A percentile compares a stretch with the other conserved stretches of the same genome.
phyloP scores from a whole-genome alignment of 2,113 vertebrate genomes.

The Oenanthe melanoleuca region DNA sequence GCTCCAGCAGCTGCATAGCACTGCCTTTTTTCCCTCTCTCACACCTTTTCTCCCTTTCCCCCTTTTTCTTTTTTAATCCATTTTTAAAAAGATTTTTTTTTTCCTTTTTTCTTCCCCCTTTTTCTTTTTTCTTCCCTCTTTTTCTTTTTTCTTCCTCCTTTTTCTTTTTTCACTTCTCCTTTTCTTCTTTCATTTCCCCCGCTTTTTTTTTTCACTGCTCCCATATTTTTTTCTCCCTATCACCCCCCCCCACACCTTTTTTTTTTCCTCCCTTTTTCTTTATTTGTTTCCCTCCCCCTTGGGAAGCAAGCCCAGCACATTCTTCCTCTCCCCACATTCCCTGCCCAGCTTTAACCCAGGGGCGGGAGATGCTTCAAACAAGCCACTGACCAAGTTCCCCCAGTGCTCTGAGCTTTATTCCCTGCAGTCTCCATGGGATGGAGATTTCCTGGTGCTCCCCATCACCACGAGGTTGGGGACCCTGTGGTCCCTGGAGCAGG shows the following conservation, averaged over 20 bases:
- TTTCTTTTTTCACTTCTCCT: not conserved
- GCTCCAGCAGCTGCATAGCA: not conserved
- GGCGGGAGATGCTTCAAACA: accelerated
- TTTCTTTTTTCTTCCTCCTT: not conserved
- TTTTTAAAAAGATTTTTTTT: not conserved
- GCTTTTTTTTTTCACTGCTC: not conserved
- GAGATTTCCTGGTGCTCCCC: not conserved
- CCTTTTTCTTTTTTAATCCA: not conserved
- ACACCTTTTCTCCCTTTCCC: not conserved
- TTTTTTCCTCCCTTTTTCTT: no score
- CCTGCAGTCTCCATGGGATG: not conserved
- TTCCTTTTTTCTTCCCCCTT: not conserved
- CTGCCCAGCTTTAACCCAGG: not conserved
- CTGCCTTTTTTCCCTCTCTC: not conserved
- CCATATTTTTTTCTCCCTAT: not conserved
- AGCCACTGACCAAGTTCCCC: not conserved
- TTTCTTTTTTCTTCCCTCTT: not conserved
- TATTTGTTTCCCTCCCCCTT: not conserved
- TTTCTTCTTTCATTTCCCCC: not conserved
- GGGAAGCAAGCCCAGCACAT: not conserved
- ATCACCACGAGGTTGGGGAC: accelerated
- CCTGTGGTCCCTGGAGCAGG: accelerated
- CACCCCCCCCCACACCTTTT: accelerated
- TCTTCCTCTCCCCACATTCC: not conserved
- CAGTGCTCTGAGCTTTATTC: accelerated